Percentiles rank a stretch among this genome's conserved stretches.
These are phyloP conservation scores for Hecatera dysodea DNA, from an alignment of 2,888 invertebrate species.

Conservation along the genomic window DNA sequence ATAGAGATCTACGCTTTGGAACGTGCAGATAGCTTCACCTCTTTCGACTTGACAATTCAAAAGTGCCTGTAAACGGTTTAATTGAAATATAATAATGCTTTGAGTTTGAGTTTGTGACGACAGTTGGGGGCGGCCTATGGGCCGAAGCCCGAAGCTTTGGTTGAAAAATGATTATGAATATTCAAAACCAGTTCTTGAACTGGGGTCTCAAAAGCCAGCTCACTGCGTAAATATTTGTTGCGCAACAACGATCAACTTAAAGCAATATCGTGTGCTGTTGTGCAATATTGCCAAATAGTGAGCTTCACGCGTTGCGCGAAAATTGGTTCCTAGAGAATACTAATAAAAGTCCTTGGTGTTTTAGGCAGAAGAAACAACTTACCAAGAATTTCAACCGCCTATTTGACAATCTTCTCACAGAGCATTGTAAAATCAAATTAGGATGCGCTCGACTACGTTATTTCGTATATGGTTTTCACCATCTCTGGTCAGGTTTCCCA, in stretches of 20 bases:
- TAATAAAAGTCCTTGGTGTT: constrained; percentile 12
- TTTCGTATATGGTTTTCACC: not conserved
- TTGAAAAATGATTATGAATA: not conserved
- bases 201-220: not conserved
- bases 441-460: not conserved
- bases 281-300: not conserved
- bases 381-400: not conserved
- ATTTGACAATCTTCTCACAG: not conserved
- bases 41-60: too few species aligned
- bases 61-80: too few species aligned
- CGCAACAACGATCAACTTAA: not conserved
- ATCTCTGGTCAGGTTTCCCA: too few species aligned
- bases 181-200: not conserved
- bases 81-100: too few species aligned
- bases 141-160: too few species aligned
- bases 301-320: not conserved
- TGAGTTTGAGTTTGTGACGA: too few species aligned
- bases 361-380: constrained; percentile 1
- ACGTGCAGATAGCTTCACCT: too few species aligned
- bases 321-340: not conserved
- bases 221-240: not conserved
- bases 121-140: too few species aligned
- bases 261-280: not conserved
- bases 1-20: too few species aligned
- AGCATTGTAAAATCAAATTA: not conserved